These are phyloP conservation scores for Pelagia noctiluca DNA, from an alignment of 30 jellyfish, hydroid and myxozoan genomes.

Conservation along the genomic window DNA sequence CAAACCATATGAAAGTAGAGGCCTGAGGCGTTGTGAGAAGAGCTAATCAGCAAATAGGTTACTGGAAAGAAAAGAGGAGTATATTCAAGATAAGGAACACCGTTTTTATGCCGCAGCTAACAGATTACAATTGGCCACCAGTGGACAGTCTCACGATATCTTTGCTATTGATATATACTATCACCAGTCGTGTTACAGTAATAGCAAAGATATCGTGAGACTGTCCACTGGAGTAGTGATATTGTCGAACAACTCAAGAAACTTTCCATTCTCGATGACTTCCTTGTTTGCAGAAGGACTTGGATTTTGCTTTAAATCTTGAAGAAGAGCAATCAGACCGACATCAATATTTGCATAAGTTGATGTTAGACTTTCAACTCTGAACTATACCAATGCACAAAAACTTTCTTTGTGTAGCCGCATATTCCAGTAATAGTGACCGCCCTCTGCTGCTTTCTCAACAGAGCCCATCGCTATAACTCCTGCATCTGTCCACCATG, in stretches of 20 bases:
- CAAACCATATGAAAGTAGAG: constrained; percentile 6
- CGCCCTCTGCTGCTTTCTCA: constrained; percentile 56
- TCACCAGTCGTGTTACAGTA: too few species aligned
- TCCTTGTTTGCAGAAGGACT: not conserved
- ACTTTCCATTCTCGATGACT: not conserved
- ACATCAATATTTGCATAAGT: not conserved
- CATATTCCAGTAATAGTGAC: constrained; percentile 49
- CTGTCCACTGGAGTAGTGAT: not conserved
- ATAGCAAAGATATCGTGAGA: too few species aligned
- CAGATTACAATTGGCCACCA: constrained; percentile 6
- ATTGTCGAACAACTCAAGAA: not conserved
- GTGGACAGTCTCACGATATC: constrained; percentile 21
- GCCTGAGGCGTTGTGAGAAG: constrained; percentile 4
- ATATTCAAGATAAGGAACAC: not conserved
- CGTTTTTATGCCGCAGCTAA: constrained; percentile 14
- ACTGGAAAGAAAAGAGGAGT: not conserved
- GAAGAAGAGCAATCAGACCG: not conserved
- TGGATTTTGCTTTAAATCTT: constrained; percentile 15
- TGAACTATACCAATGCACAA: constrained; percentile 44
- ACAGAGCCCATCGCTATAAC: constrained; percentile 53
- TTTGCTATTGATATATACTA: too few species aligned
- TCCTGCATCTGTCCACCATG: constrained; percentile 69
- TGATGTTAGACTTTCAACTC: constrained; percentile 41
- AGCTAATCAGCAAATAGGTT: not conserved
- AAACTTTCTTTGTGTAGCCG: constrained; percentile 65